Base-by-base conservation (phyloP, 2,797 vertebrate species). In the Leuciscus waleckii region DNA sequence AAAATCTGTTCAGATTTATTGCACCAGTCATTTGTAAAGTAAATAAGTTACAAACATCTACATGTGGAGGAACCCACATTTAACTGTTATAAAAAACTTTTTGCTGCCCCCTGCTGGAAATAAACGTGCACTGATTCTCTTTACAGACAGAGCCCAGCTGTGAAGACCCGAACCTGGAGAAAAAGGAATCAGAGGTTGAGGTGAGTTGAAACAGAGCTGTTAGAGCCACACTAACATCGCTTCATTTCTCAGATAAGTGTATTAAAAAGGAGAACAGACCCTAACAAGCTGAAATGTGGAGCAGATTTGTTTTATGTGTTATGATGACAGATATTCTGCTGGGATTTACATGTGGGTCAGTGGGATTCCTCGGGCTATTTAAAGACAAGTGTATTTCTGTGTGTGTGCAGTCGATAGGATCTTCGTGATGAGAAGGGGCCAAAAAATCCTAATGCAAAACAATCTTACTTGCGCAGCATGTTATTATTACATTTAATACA, bases 111-210 rank as follows among this genome's bases (percentile, higher is more conserved):
- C 86, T 88, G 41, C 89, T 92, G 93, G 84, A 73, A 54, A 29
- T 23, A 23, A 29, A 4, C 0, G 46, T 67, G 13, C 29, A 14
- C 69, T 58, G 29, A 19, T 81, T 58, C 70, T 46, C 84, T 91
- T n/a, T 88, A 73, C 89, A 99, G 98, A 95, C 94, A 87, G 97
- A 97, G 85, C 91, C 95, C 76, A 96, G 95, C 88, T 89, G 93
- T 0, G 97, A 99, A 54, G 96, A 96, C 83, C 93, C 95, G 74
- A 92, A 94, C 85, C 95, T 95, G 92, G 95, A 97, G 81, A 97
- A 97, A 93, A 97, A 96, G 0, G 98, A 99, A 91, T 95, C 97
- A 0, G 98, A 99, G 91, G 97, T 98, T 83, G 97, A 99, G 96
- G 98, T 98, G 91, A 93, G 96, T 88, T 81, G 87, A 86, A 32